Evolutionary conservation across 2,888 invertebrate genomes (phyloP).

Genomic region (Acleris laterana): DNA sequence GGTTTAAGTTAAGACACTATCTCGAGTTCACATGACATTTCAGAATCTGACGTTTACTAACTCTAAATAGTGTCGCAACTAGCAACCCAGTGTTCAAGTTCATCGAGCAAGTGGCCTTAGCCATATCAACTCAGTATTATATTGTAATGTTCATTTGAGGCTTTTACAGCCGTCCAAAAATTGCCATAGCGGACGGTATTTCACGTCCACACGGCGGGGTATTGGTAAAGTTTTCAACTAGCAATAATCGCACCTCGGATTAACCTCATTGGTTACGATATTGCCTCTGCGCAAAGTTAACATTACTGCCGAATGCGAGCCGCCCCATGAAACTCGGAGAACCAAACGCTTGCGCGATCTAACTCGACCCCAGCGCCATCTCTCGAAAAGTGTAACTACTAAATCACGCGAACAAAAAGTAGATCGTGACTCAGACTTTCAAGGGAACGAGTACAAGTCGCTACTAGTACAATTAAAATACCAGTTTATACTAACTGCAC

Average conservation of each 20-base stretch:
- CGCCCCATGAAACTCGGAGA: constrained; percentile 25
- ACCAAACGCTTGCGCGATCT: constrained; percentile 55
- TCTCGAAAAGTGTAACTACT: constrained; percentile 38
- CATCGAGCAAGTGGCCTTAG: no score
- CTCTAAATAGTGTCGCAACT: no score
- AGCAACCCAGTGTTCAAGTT: no score
- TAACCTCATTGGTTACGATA: constrained; percentile 96
- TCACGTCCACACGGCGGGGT: constrained; percentile 94
- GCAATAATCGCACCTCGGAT: constrained; percentile 96
- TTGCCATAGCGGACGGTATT: constrained; percentile 94
- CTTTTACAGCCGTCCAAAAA: constrained; percentile 90
- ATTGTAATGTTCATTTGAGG: constrained; percentile 58
- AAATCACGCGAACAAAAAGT: constrained; percentile 22
- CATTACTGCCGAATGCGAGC: rapidly evolving
- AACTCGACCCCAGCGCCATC: constrained; percentile 53
- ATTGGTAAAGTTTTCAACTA: constrained; percentile 97
- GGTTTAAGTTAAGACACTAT: no score
- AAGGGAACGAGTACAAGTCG: constrained; percentile 14
- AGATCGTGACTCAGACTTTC: constrained; percentile 21
- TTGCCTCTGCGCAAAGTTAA: constrained; percentile 95
- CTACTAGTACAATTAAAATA: constrained; percentile 29
- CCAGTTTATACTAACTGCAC: constrained; percentile 21
- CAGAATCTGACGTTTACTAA: no score
- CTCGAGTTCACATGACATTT: no score
- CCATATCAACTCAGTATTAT: no score